These are phyloP conservation scores for Ammodytes dubius DNA, from an alignment of 2,113 vertebrate species.

Conservation along the genomic window DNA sequence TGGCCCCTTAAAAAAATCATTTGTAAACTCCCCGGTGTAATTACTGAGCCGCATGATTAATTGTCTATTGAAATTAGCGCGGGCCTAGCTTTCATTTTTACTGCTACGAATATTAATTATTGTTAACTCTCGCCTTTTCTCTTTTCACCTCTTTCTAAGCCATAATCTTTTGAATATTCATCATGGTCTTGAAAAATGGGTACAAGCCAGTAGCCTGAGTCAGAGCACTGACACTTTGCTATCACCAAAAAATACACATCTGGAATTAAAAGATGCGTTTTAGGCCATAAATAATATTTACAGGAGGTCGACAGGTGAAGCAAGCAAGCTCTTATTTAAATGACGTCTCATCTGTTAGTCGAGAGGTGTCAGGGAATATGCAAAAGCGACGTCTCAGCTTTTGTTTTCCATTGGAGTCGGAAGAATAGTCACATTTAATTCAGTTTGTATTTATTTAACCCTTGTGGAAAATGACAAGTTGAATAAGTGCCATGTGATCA, in stretches of 20 bases:
- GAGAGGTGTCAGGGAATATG: conserved; percentile 90
- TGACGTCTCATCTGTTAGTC: conserved; percentile 90
- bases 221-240: conserved; percentile 89
- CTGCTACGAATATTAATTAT: conserved; percentile 99
- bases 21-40: conserved; percentile 99
- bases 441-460: conserved; percentile 84
- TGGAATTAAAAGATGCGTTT: conserved; percentile 83
- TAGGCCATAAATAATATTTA: conserved; percentile 97
- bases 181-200: conserved; percentile 93
- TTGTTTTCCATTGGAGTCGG: conserved; percentile 74
- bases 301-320: conserved; percentile 92
- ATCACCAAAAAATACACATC: conserved; percentile 87
- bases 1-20: conserved; percentile 97
- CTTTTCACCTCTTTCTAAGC: conserved; percentile 87
- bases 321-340: conserved; percentile 93
- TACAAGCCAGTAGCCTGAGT: conserved; percentile 86
- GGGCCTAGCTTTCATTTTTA: conserved; percentile 99
- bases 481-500: conserved; percentile 84
- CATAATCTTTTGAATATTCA: conserved; percentile 97
- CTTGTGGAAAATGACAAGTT: conserved; percentile 83
- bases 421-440: conserved; percentile 78
- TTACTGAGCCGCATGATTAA: conserved; percentile 99
- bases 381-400: conserved; percentile 83
- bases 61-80: conserved; percentile 99
- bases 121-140: conserved; percentile 89